phyloP scores from a whole-genome alignment of 2,113 vertebrate species.

The Tupaia chinensis region DNA sequence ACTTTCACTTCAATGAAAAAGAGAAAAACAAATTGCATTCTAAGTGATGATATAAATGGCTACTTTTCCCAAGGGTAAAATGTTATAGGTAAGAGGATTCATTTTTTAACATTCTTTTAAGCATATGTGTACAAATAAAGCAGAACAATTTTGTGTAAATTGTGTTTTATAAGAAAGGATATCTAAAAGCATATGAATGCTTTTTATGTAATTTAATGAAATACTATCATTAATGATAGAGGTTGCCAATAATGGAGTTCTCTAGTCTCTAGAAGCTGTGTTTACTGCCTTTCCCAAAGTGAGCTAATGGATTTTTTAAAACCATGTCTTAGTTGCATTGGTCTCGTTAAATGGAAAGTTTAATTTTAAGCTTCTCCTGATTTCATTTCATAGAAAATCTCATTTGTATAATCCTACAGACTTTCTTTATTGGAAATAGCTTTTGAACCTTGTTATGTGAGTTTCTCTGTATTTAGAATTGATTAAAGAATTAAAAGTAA shows the following conservation, averaged over 20 bases:
- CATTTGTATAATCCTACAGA: slow-evolving; percentile 73
- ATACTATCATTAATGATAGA: background rate
- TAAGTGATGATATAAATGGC: background rate
- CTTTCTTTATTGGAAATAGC: slow-evolving; percentile 77
- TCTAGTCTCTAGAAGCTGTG: background rate
- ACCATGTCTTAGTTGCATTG: slow-evolving; percentile 76
- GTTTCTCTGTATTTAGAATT: slow-evolving; percentile 30
- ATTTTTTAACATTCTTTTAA: background rate
- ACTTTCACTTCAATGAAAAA: background rate
- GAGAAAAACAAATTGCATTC: background rate
- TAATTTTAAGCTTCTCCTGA: slow-evolving; percentile 72
- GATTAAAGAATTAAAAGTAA: slow-evolving; percentile 34
- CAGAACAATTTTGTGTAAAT: background rate
- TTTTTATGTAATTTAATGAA: background rate
- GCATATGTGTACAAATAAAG: background rate
- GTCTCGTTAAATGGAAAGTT: slow-evolving; percentile 81
- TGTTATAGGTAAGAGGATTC: background rate
- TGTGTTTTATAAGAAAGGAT: background rate
- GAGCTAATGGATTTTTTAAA: slow-evolving; percentile 73
- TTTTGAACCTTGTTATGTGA: slow-evolving; percentile 36
- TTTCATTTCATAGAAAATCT: slow-evolving; percentile 76
- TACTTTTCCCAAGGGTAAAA: background rate
- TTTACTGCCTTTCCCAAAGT: slow-evolving; percentile 71
- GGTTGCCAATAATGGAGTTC: background rate
- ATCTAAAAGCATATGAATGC: background rate